Evolutionary conservation across 2,113 vertebrate genomes (phyloP).

Genomic region (Podiceps cristatus): DNA sequence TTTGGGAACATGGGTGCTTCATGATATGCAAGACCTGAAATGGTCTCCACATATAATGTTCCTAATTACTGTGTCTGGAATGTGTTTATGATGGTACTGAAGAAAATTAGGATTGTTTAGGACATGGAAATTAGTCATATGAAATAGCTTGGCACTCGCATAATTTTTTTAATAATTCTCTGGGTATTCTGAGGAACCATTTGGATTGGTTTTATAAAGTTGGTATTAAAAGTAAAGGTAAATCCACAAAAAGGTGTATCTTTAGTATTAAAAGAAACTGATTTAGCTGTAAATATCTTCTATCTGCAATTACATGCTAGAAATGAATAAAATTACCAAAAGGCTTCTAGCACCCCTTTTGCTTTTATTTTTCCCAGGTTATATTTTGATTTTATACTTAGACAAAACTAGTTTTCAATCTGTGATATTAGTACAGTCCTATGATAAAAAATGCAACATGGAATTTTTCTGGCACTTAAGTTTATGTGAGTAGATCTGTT

Average conservation of each 20-base stretch:
- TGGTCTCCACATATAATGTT: background rate
- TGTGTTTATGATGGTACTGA: background rate
- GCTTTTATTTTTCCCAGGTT: background rate
- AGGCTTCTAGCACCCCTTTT: background rate
- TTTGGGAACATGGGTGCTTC: background rate
- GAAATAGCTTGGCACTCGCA: background rate
- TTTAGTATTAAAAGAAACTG: background rate
- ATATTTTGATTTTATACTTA: background rate
- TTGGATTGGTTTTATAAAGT: background rate
- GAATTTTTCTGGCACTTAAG: background rate
- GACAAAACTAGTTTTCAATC: background rate
- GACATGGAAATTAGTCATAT: background rate
- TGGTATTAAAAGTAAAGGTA: background rate
- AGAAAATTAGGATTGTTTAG: background rate
- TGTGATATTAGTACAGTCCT: background rate
- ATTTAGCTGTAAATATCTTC: background rate
- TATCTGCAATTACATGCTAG: background rate
- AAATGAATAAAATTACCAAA: background rate
- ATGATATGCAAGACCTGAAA: background rate
- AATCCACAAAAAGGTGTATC: background rate
- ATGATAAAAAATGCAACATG: background rate
- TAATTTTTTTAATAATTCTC: background rate
- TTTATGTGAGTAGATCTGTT: background rate
- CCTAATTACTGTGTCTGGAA: background rate
- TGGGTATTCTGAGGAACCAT: background rate